phyloP scores from a whole-genome alignment of 2,888 invertebrate species.

The Philhelius pedissequus region DNA sequence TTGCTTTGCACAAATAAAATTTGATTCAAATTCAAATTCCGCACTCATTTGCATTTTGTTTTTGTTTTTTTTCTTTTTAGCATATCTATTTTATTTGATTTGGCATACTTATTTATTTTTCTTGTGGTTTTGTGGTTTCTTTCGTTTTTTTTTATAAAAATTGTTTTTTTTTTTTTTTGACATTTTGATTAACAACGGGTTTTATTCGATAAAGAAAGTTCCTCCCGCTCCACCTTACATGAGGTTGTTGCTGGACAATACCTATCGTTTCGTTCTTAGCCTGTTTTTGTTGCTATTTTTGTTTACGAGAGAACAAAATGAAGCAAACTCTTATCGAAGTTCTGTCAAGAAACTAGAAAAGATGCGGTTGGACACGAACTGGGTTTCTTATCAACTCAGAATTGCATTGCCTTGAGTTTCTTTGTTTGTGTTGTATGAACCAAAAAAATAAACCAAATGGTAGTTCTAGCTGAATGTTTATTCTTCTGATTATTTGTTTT shows the following conservation, averaged over 20 bases:
- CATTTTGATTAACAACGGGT: not conserved
- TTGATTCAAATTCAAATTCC: slow-evolving; percentile 23
- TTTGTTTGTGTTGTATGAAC: slow-evolving; percentile 28
- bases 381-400: slow-evolving; percentile 23
- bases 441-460: not conserved
- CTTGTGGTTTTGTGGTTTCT: slow-evolving; percentile 31
- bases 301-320: slow-evolving; percentile 2
- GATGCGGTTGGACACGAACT: slow-evolving; percentile 3
- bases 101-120: slow-evolving; percentile 28
- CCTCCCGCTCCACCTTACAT: not conserved
- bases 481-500: slow-evolving; percentile 24
- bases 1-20: slow-evolving; percentile 30
- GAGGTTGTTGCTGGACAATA: not conserved
- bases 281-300: slow-evolving; percentile 28
- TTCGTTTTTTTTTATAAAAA: slow-evolving; percentile 23
- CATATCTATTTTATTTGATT: slow-evolving; percentile 31
- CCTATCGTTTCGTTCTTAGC: not conserved
- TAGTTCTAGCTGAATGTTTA: not conserved
- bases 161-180: not conserved
- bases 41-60: slow-evolving; percentile 54
- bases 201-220: not conserved
- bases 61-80: not conserved
- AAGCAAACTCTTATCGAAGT: slow-evolving; percentile 35
- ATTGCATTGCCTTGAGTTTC: slow-evolving; percentile 19
- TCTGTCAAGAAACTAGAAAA: not conserved